phyloP scores from a whole-genome alignment of 2,113 vertebrate species.

The Strix uralensis region DNA sequence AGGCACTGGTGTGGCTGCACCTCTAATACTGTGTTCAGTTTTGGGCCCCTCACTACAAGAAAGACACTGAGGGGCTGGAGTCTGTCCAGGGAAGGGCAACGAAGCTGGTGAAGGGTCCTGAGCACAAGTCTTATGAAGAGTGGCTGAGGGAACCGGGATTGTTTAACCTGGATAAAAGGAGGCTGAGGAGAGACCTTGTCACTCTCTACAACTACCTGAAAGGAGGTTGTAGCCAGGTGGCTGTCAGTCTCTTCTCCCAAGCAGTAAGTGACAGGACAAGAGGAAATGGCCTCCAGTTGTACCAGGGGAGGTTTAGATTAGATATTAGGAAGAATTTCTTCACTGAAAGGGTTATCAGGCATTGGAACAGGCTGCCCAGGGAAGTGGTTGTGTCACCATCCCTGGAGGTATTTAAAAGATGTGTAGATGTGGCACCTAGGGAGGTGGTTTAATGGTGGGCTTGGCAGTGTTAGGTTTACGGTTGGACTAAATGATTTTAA shows the following conservation, averaged over 20 bases:
- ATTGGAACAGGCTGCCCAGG: background rate
- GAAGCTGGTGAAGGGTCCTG: too few relatives aligned
- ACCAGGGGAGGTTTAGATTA: background rate
- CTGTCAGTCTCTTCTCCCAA: rapidly evolving
- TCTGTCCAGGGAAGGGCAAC: too few relatives aligned
- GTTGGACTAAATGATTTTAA: background rate
- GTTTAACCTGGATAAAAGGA: background rate
- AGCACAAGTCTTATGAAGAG: background rate
- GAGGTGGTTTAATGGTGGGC: too few relatives aligned
- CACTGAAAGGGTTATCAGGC: background rate
- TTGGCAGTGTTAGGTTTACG: background rate
- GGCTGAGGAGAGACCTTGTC: background rate
- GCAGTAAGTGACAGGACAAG: rapidly evolving
- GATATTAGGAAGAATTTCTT: background rate
- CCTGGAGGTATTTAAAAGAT: background rate
- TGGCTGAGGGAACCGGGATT: background rate
- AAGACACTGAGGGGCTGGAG: too few relatives aligned
- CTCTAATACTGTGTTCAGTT: too few relatives aligned
- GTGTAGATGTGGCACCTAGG: too few relatives aligned
- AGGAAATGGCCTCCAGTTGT: background rate
- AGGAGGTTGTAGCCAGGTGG: rapidly evolving
- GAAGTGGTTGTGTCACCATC: too few relatives aligned
- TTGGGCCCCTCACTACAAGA: too few relatives aligned
- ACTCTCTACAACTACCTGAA: rapidly evolving
- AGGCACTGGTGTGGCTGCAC: background rate